A percentile compares a stretch with the other conserved stretches of the same genome.
Conservation (phyloP, 2,888 invertebrate genomes). For the Tipula vernalis region DNA sequence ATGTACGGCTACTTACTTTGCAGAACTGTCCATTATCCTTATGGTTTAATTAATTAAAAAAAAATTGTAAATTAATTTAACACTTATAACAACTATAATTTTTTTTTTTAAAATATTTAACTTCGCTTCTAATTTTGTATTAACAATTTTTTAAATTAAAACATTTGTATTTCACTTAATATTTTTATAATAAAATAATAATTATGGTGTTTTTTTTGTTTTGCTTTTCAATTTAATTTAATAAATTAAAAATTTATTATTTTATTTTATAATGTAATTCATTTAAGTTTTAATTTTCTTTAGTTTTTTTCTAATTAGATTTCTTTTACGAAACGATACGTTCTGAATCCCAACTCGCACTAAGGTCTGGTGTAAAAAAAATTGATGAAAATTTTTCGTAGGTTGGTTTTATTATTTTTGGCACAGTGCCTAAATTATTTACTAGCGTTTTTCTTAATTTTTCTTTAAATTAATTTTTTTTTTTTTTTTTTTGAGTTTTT, state of each 20-base stretch:
- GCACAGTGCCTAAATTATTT: constrained; percentile 4
- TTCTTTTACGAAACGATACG: not conserved
- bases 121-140: not conserved
- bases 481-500: not conserved
- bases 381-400: constrained; percentile 7
- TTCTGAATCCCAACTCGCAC: constrained; percentile 4
- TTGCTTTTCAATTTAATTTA: not conserved
- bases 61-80: not conserved
- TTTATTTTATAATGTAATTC: not conserved
- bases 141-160: not conserved
- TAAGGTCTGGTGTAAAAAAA: not conserved
- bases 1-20: not conserved
- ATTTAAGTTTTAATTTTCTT: not conserved
- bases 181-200: not conserved
- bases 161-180: not conserved
- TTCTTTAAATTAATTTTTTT: not conserved
- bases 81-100: not conserved
- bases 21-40: constrained; percentile 4
- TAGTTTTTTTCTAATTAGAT: not conserved
- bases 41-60: not conserved
- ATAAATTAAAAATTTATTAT: not conserved
- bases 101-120: not conserved
- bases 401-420: constrained; percentile 6
- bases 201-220: not conserved
- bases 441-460: not conserved